These are phyloP conservation scores for Danio rerio DNA, from an alignment of 2,113 vertebrate species.

Conservation along the genomic window GRCz12tu NC_133187.1:24665001-24665500, in stretches of 20 bases:
- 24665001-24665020: constrained; percentile 76
- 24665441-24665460: too few relatives aligned
- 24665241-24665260: constrained; percentile 31
- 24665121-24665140: constrained; percentile 70
- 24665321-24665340: too few relatives aligned
- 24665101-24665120: constrained; percentile 70
- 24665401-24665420: neutral
- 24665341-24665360: neutral
- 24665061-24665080: constrained; percentile 58
- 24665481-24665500: too few relatives aligned
- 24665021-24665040: constrained; percentile 78
- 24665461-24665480: too few relatives aligned
- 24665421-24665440: constrained; percentile 1
- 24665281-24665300: constrained; percentile 9
- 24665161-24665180: constrained; percentile 39
- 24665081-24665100: constrained; percentile 66
- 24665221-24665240: constrained; percentile 46
- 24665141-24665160: constrained; percentile 53
- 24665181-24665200: constrained; percentile 41
- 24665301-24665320: too few relatives aligned
- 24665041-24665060: constrained; percentile 69
- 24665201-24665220: constrained; percentile 51
- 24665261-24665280: constrained; percentile 22
- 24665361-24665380: neutral
- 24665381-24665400: neutral